phyloP scores from a whole-genome alignment of 2,888 invertebrate species.

The Drosophila percnosoma region DNA sequence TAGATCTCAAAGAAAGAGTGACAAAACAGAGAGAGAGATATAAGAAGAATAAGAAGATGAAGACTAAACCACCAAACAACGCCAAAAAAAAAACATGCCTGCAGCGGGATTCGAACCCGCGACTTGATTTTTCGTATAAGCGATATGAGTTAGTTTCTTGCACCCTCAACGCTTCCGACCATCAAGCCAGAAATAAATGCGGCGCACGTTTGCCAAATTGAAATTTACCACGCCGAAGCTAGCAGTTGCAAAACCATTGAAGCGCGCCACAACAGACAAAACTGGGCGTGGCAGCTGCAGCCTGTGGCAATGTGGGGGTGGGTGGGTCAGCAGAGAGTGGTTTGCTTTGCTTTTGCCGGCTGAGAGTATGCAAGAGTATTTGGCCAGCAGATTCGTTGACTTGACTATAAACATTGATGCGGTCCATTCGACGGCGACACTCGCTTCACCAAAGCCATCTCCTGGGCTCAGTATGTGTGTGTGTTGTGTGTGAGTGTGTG shows the following conservation, averaged over 20 bases:
- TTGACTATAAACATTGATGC: conserved; percentile 61
- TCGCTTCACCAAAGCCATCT: conserved; percentile 27
- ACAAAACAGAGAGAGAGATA: no score
- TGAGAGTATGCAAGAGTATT: conserved; percentile 19
- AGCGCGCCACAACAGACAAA: conserved; percentile 38
- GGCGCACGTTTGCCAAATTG: conserved; percentile 66
- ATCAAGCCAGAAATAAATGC: conserved; percentile 34
- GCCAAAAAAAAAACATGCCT: no score
- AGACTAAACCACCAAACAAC: no score
- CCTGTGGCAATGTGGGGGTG: neutral
- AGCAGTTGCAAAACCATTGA: conserved; percentile 43
- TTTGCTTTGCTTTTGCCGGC: conserved; percentile 23
- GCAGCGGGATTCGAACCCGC: no score
- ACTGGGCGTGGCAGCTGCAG: conserved; percentile 31
- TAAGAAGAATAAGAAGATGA: no score
- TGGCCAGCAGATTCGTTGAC: conserved; percentile 48
- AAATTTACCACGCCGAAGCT: conserved; percentile 56
- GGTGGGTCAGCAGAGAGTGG: neutral
- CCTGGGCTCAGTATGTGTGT: conserved; percentile 3
- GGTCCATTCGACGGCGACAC: conserved; percentile 49
- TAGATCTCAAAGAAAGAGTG: no score
- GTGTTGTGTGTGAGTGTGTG: neutral
- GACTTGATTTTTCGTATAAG: no score
- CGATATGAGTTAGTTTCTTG: no score
- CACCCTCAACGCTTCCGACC: no score